phyloP scores from a whole-genome alignment of 2,888 invertebrate genomes.

The Parasteatoda lunata region DNA sequence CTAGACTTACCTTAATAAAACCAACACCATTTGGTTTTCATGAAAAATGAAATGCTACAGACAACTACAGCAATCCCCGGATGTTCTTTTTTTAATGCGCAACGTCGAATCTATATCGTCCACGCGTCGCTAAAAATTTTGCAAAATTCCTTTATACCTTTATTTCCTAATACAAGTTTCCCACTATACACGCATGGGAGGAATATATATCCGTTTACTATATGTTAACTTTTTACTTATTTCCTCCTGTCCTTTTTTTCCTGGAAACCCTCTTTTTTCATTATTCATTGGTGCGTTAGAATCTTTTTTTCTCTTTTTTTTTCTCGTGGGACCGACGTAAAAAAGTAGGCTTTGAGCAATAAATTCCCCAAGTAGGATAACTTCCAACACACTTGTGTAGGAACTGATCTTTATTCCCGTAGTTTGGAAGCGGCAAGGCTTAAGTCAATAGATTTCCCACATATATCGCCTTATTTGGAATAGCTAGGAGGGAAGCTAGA shows the following conservation, averaged over 20 bases:
- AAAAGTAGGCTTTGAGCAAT: constrained; percentile 48
- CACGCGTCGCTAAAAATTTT: constrained; percentile 39
- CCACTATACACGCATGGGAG: constrained; percentile 30
- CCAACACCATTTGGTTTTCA: too few relatives aligned
- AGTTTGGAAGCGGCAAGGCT: neutral
- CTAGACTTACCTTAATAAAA: too few relatives aligned
- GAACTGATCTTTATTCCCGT: constrained; percentile 45
- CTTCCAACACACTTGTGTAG: constrained; percentile 50
- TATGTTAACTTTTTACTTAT: constrained; percentile 32
- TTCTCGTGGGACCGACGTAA: constrained; percentile 39
- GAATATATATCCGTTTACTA: constrained; percentile 48
- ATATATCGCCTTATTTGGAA: neutral
- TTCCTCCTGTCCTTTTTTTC: constrained; percentile 12
- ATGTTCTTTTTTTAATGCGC: constrained; percentile 24
- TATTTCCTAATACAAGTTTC: constrained; percentile 44
- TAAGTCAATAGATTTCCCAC: constrained; percentile 22
- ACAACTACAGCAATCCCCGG: constrained; percentile 13
- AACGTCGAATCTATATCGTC: constrained; percentile 31
- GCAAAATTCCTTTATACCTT: constrained; percentile 27
- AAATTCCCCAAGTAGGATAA: constrained; percentile 54
- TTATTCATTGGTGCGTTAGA: constrained; percentile 49
- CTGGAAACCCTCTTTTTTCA: constrained; percentile 31
- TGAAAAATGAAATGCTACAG: neutral
- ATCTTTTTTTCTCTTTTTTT: constrained; percentile 25
- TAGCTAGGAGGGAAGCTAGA: neutral